These are phyloP conservation scores for Neodiprion lecontei DNA, from an alignment of 1,140 invertebrate species.

Conservation along the genomic window DNA sequence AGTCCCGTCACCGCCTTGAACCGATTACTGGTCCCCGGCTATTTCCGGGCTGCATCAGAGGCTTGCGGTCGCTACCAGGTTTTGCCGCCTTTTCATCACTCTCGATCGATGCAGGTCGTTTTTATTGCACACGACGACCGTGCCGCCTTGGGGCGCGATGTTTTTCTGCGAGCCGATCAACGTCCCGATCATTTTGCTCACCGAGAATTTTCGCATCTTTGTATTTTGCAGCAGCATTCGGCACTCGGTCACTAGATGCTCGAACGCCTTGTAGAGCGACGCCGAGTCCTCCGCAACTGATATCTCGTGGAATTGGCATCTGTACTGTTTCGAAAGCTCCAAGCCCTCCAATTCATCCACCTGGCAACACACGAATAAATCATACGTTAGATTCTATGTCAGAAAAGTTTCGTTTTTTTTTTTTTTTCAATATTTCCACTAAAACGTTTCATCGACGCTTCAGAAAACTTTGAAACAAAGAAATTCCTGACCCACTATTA, in stretches of 20 bases:
- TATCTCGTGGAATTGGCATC: slow-evolving; percentile 77
- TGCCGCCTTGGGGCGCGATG: slow-evolving; percentile 55
- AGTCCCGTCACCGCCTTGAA: not conserved
- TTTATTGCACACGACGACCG: slow-evolving; percentile 66
- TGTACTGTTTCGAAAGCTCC: slow-evolving; percentile 68
- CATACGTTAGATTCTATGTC: slow-evolving; percentile 11
- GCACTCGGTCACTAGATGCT: slow-evolving; percentile 71
- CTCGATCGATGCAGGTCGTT: slow-evolving; percentile 65
- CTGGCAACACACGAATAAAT: slow-evolving; percentile 55
- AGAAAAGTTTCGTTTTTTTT: not conserved
- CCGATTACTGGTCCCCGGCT: slow-evolving; percentile 14
- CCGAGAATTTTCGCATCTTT: slow-evolving; percentile 76
- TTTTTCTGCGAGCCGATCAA: slow-evolving; percentile 67
- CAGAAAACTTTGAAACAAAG: not conserved
- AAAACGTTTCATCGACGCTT: not conserved
- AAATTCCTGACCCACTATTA: no score
- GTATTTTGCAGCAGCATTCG: slow-evolving; percentile 59
- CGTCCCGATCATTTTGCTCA: slow-evolving; percentile 81
- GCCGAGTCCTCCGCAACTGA: slow-evolving; percentile 79
- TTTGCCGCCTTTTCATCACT: slow-evolving; percentile 63
- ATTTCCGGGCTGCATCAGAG: slow-evolving; percentile 60
- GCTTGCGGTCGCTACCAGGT: slow-evolving; percentile 64
- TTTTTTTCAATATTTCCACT: not conserved
- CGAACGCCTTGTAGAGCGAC: slow-evolving; percentile 73
- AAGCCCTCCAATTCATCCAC: slow-evolving; percentile 75